Evolutionary conservation across 2,797 vertebrate genomes (phyloP), one percentile per base, ranked within the genome.

Genomic region (Cossypha polioptera): DNA sequence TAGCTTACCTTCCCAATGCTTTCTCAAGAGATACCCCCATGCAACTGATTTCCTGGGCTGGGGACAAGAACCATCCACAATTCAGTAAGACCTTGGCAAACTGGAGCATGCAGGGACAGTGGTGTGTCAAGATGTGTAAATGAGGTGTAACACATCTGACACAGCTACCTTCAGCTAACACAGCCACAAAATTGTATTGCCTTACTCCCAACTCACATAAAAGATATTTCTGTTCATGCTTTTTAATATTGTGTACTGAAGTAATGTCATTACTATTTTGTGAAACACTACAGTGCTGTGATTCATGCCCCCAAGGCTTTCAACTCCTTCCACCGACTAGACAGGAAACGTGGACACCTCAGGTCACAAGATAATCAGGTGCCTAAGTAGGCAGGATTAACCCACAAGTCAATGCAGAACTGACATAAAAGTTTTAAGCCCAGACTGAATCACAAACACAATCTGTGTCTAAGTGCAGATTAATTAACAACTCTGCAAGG

Each of bases 181-280:
- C 7, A 6, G 79, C 61, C 57, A 86, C 35, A 74, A 77, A 83
- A 61, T 5, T 11, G 26, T n/a, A 86, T 2, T 83, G 61, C 13
- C 59, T 91, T 53, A 83, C n/a, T 86, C 45, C 35, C 51, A 81
- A 20, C 31, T 47, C 91, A 83, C 5, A 71, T 16, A 57, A 61
- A 92, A 88, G 42, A 47, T 80, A 83, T 88, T 96, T 75, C 54
- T 92, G 18, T 16, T 82, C 57, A 47, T 22, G 57, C 35, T 91
- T 95, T 88, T 66, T 62, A 55, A 78, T 19, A 62, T 4, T 63
- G 50, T 57, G 57, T 82, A 78, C 40, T 43, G 9, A 71, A 94
- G 45, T 86, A 94, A 94, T 43, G 38, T 11, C 89, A 95, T 94
- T 77, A 54, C n/a, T 90, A 90, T 88, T 88, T 59, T 14, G 42